Evolutionary conservation across 2,888 invertebrate genomes (phyloP), one percentile per base, ranked within the genome.

Genomic region (Dasypolia templi): DNA sequence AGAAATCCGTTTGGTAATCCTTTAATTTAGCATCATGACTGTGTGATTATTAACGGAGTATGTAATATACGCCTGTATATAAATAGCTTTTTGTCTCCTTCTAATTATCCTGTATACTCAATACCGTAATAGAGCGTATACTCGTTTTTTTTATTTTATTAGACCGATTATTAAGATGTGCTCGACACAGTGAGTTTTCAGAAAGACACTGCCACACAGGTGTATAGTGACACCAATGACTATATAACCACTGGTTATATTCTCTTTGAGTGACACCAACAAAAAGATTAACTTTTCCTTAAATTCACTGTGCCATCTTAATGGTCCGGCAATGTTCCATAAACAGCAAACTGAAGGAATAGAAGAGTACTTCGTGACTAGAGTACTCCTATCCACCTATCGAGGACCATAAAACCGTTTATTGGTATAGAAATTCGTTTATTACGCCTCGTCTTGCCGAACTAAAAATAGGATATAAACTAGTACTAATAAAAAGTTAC

Each of bases 351-450:
- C 49, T 44, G 32, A 66, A 63, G 55, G 53, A 68, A 81, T 49
- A 66, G 44, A 44, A 26, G 61, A 67, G 70, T 69, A 68, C 67
- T 75, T 49, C 49, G 32, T 49, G 44, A 71, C 53, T 6, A 62
- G 26, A 72, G 63, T 72, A 73, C 69, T 70, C 42, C 58, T 70
- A 39, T 29, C n/a, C 59, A 70, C 66, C 69, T 70, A 81, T 53
- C 42, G 39, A 44, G 14, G 12, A 63, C 55, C 77, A 79, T 85
- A 85, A 79, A 70, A 76, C 72, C 72, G 62, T 86, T 84, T 86
- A 86, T 75, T 64, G 61, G 49, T 63, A 69, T 66, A 74, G 72
- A 75, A 72, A 74, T 80, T 69, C 69, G 66, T 84, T 72, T 46
- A 71, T 46, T 81, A 76, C 77, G 7, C n/a, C 44, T 55, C n/a